Evolutionary conservation across 2,113 vertebrate genomes (phyloP), one percentile per base, ranked within the genome.

Genomic region (Lophochroa leadbeateri): DNA sequence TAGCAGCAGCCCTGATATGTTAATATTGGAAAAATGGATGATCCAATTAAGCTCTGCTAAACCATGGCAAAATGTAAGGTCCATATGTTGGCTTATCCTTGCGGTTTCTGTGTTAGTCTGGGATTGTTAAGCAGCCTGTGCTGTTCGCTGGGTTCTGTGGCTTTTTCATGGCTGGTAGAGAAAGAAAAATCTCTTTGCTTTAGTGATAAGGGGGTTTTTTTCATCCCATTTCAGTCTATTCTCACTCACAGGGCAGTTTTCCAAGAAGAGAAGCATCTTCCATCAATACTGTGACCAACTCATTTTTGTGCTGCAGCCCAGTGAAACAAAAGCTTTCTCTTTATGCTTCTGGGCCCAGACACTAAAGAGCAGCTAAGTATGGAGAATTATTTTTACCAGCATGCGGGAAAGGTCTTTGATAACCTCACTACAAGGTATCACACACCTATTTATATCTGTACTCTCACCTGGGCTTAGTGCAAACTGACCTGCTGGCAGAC

Each of bases 21-120:
- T 96, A 96, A 96, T 96, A 93, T 90, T 65, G 79, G 88, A 92
- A 92, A 97, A 97, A 97, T 96, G 96, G 88, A 97, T 97, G 94
- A 97, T 97, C 97, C 96, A 96, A 97, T 97, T 97, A 96, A 92
- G 79, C 50, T 67, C 72, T 68, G 88, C 86, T 96, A 95, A 95
- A 94, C 46, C 92, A 85, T 33, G 68, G 80, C 90, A 85, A 86
- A 63, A 94, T 68, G 39, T 28, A 39, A 90, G 86, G 84, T 64
- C 94, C 96, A 80, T 92, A 92, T 96, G 96, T 86, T 90, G 92
- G 76, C 70, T 97, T 93, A 94, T 92, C 85, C 91, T 74, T 33
- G 21, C 19, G 72, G 85, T 63, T 74, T 82, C 72, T 60, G 43
- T 28, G 33, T 84, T 49, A 92, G 57, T 67, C 35, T 55, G 75